These are phyloP conservation scores for Hozukius guyotensis DNA, from an alignment of 2,797 vertebrate species.

Conservation along the genomic window DNA sequence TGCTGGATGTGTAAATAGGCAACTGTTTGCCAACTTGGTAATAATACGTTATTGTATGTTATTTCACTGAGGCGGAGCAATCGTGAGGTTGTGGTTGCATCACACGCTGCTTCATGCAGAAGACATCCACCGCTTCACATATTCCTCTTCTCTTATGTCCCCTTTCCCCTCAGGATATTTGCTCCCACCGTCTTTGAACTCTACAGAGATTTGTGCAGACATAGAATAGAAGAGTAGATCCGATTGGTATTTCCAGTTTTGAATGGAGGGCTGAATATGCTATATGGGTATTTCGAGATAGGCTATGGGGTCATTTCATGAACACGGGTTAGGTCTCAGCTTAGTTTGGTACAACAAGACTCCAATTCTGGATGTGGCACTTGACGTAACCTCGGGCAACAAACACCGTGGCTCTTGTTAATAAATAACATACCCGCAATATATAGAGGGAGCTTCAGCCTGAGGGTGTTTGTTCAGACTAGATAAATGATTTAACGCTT, in stretches of 20 bases:
- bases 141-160: not conserved
- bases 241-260: slow-evolving; percentile 7
- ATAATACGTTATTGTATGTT: not conserved
- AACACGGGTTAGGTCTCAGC: not conserved
- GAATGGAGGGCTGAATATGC: not conserved
- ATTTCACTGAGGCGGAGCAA: not conserved
- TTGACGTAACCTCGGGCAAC: slow-evolving; percentile 37
- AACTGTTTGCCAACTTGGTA: not conserved
- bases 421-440: slow-evolving; percentile 48
- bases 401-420: slow-evolving; percentile 29
- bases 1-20: not conserved
- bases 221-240: not conserved
- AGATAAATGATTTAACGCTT: slow-evolving; percentile 55
- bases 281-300: slow-evolving; percentile 1
- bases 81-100: not conserved
- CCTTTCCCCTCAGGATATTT: not conserved
- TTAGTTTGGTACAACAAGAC: not conserved
- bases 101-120: not conserved
- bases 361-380: slow-evolving; percentile 34
- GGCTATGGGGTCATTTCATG: slow-evolving; percentile 1
- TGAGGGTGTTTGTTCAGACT: slow-evolving; percentile 58
- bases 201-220: not conserved
- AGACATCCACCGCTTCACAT: not conserved
- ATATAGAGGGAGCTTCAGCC: slow-evolving; percentile 14
- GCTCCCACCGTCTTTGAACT: not conserved